Percentiles rank a stretch among this genome's conserved stretches.
Evolutionary conservation across 2,113 vertebrate genomes (phyloP).

Genomic region (Corythaeola cristata): DNA sequence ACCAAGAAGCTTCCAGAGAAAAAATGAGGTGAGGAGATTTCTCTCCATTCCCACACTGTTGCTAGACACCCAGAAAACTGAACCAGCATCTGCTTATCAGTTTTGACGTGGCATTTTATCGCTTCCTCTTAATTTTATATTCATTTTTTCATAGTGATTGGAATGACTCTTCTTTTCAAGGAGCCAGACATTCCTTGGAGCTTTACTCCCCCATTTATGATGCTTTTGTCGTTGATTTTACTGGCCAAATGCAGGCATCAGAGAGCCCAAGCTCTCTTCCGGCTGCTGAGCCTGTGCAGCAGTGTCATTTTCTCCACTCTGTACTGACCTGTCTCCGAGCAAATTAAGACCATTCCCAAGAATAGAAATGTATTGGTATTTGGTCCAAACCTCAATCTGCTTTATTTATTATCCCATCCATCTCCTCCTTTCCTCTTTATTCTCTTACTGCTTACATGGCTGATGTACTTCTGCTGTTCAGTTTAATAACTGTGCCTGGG

Average conservation of each 20-base stretch:
- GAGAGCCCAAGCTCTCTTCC: neutral
- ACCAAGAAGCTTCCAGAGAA: neutral
- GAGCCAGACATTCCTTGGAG: neutral
- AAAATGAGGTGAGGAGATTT: neutral
- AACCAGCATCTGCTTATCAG: neutral
- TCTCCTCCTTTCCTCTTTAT: neutral
- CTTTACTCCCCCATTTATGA: neutral
- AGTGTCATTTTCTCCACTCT: neutral
- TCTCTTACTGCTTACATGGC: neutral
- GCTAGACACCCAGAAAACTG: neutral
- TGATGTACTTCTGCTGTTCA: neutral
- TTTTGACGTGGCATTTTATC: neutral
- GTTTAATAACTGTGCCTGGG: neutral
- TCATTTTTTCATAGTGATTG: neutral
- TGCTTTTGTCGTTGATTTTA: neutral
- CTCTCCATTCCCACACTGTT: neutral
- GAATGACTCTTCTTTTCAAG: neutral
- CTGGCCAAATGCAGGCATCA: neutral
- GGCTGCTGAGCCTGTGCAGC: neutral
- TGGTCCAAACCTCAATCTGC: neutral
- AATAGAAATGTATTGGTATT: neutral
- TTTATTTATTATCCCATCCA: neutral
- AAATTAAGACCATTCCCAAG: neutral
- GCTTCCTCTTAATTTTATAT: neutral
- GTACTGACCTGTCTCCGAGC: rapidly evolving